Percentiles rank a stretch among this genome's conserved stretches.
These are phyloP conservation scores for Dicroscelio sp. DNA, from an alignment of 2,888 invertebrate genomes.

Conservation along the genomic window DNA sequence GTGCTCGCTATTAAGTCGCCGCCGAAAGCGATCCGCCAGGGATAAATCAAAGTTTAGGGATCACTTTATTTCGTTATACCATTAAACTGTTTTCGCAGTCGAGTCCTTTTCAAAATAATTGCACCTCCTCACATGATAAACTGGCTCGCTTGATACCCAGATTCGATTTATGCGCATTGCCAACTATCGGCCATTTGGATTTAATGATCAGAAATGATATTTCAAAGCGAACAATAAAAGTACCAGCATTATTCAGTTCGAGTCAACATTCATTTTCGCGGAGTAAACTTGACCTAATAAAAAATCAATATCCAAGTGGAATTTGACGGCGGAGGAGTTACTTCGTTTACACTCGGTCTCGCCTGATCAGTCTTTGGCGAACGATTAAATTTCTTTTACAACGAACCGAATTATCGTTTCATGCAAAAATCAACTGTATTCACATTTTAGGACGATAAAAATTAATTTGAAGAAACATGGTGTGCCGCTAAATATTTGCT, in stretches of 20 bases:
- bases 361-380: neutral
- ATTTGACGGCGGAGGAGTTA: too few species aligned
- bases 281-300: slow-evolving; percentile 63
- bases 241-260: slow-evolving; percentile 20
- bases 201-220: slow-evolving; percentile 52
- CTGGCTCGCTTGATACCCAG: neutral
- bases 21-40: slow-evolving; percentile 18
- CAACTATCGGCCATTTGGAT: slow-evolving; percentile 19
- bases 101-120: slow-evolving; percentile 43
- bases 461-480: too few species aligned
- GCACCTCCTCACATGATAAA: slow-evolving; percentile 22
- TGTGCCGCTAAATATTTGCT: too few species aligned
- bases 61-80: slow-evolving; percentile 38
- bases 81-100: slow-evolving; percentile 40
- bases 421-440: too few species aligned
- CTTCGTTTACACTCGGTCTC: neutral
- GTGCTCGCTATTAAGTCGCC: slow-evolving; percentile 16
- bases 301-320: slow-evolving; percentile 48
- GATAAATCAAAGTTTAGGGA: slow-evolving; percentile 64
- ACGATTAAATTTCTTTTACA: neutral
- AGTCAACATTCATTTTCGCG: slow-evolving; percentile 40
- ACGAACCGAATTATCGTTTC: too few species aligned
- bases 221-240: slow-evolving; percentile 35
- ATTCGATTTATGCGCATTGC: too few species aligned
- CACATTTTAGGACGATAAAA: neutral